Percentiles rank a stretch among this genome's conserved stretches.
Conservation (phyloP, 2,888 invertebrate genomes). For the Drosophila paranaensis region DNA sequence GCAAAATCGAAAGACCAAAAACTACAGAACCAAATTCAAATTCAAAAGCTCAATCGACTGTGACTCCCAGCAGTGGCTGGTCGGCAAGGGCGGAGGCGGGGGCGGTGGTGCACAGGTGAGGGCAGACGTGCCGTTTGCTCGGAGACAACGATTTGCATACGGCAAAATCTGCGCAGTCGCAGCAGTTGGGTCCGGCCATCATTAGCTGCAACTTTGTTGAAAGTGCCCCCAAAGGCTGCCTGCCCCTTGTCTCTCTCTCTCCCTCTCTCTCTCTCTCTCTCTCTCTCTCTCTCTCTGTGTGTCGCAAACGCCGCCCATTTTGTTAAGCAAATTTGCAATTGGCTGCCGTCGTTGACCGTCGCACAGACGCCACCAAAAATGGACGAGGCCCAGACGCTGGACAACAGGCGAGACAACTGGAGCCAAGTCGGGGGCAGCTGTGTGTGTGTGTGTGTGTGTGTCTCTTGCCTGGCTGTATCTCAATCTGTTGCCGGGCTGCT, state of each 20-base stretch:
- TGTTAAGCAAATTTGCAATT: slow-evolving; percentile 79
- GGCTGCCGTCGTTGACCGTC: slow-evolving; percentile 62
- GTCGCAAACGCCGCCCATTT: slow-evolving; percentile 75
- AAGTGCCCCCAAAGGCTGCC: slow-evolving; percentile 18
- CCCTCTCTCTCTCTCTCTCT: not conserved
- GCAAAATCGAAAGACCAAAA: slow-evolving; percentile 18
- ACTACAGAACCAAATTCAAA: slow-evolving; percentile 12
- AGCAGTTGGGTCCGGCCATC: slow-evolving; percentile 52
- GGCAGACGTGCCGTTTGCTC: not conserved
- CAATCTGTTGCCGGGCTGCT: slow-evolving; percentile 60
- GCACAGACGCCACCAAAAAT: slow-evolving; percentile 43
- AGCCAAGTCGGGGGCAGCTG: slow-evolving; percentile 15
- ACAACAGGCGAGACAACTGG: slow-evolving; percentile 26
- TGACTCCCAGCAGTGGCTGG: slow-evolving; percentile 38
- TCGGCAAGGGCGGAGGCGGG: not conserved
- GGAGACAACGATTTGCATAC: slow-evolving; percentile 61
- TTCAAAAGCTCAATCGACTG: slow-evolving; percentile 73
- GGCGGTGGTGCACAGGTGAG: not conserved
- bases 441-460: slow-evolving; percentile 20
- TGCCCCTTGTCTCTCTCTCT: slow-evolving; percentile 3
- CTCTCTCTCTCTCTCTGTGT: not conserved
- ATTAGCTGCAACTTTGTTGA: slow-evolving; percentile 56
- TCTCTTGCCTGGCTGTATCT: slow-evolving; percentile 58
- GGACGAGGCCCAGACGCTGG: slow-evolving; percentile 12
- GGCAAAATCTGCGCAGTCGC: slow-evolving; percentile 48